A percentile compares a stretch with the other conserved stretches of the same genome.
Evolutionary conservation across 2,797 vertebrate genomes (phyloP).

Genomic region (Halcyon badia): DNA sequence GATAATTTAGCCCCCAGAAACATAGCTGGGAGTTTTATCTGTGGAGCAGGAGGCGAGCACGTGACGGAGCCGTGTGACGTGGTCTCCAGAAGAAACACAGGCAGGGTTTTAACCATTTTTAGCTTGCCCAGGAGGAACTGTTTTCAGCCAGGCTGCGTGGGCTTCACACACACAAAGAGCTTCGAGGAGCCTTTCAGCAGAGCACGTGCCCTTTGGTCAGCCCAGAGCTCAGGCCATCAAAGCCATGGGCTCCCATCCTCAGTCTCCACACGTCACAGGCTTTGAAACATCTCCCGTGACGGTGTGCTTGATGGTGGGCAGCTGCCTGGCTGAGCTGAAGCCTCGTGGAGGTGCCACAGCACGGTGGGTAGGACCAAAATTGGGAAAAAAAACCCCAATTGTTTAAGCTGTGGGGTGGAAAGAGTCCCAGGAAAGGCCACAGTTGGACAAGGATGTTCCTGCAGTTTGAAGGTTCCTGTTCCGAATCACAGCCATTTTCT

Average conservation of each 20-base stretch:
- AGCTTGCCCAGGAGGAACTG: not conserved
- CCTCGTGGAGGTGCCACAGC: not conserved
- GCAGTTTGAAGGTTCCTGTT: not conserved
- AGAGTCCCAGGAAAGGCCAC: not conserved
- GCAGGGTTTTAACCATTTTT: not conserved
- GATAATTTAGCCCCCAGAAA: not conserved
- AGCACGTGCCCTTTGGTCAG: not conserved
- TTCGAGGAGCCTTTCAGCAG: not conserved
- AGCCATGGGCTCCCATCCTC: accelerated
- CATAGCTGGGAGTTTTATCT: accelerated
- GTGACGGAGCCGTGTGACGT: not conserved
- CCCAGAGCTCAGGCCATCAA: accelerated
- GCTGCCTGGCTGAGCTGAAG: not conserved
- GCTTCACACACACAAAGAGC: accelerated
- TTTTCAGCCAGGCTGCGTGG: not conserved
- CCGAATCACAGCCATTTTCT: not conserved
- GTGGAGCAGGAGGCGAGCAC: accelerated
- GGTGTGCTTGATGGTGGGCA: not conserved
- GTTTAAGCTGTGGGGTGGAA: not conserved
- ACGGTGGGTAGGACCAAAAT: not conserved
- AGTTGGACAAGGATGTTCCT: not conserved
- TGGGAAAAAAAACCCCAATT: not conserved
- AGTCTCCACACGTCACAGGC: not conserved
- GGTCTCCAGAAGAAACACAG: not conserved
- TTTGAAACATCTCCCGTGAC: not conserved